phyloP scores from a whole-genome alignment of 1,140 invertebrate species.

The Colletes latitarsis region DNA sequence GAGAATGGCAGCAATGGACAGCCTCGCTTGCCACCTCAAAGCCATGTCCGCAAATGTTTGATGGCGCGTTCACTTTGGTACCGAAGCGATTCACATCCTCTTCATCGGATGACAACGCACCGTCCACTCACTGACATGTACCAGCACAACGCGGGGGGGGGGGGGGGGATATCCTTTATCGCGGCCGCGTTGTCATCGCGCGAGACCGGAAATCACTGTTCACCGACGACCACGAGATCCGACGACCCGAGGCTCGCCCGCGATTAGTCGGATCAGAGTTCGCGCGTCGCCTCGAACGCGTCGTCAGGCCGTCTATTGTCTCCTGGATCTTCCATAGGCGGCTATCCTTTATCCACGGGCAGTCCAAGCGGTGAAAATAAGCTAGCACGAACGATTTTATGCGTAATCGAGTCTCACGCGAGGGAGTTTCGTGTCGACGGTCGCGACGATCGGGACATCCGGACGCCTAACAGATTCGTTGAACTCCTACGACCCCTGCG shows the following conservation, averaged over 20 bases:
- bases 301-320: neutral
- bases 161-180: conserved; percentile 25
- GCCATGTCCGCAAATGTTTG: conserved; percentile 76
- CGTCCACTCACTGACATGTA: conserved; percentile 49
- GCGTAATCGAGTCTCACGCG: conserved; percentile 30
- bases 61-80: conserved; percentile 59
- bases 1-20: conserved; percentile 80
- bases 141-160: conserved; percentile 2
- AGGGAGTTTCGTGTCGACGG: conserved; percentile 3
- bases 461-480: no score
- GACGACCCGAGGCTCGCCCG: neutral
- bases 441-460: neutral
- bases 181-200: neutral
- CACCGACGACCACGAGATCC: neutral
- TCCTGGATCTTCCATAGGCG: neutral
- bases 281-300: neutral
- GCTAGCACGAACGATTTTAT: neutral
- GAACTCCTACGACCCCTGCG: neutral
- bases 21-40: conserved; percentile 80
- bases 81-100: conserved; percentile 67
- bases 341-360: neutral
- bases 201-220: neutral
- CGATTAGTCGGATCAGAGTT: conserved; percentile 4
- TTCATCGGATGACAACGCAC: conserved; percentile 41
- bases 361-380: neutral